Base-by-base conservation (phyloP, 2,797 vertebrate genomes). In the Hypotaenidia okinawae region DNA sequence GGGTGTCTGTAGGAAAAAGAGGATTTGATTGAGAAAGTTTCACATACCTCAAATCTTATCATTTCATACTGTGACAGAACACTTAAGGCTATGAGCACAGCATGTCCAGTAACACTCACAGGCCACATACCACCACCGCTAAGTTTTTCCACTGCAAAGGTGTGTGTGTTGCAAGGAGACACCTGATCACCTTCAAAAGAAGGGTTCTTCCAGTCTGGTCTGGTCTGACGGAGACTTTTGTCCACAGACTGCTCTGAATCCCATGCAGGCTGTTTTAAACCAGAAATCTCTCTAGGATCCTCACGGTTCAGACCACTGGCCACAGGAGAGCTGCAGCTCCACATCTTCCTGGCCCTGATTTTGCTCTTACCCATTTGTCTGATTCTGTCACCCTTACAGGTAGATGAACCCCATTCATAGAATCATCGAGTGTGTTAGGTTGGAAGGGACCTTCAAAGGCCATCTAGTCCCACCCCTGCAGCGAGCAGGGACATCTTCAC, bases 1-100 rank as follows among this genome's bases (percentile, higher is more conserved):
- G 16, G 0, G 3, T 4, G 9, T 25, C 5, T 17, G 5, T 14
- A 35, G 33, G 21, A 7, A 16, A 37, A 15, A 54, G 33, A 18
- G 1, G 5, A 4, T 45, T 93, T 58, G 39, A 41, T 13, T 55
- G 45, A 55, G 80, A 14, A 63, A 35, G 39, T 75, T 54, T 37
- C 2, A 11, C 33, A 3, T 27, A 5, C 57, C 55, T 19, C 30
- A 43, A 17, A 6, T 62, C 59, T 68, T 61, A 3, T 12, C 27
- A 1, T 35, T 39, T 57, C 43, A 14, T 35, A 1, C 10, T 47
- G 18, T 1, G 4, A 33, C n/a, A 57, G 47, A n/a, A 37, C 63
- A 25, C 28, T 58, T 24, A 12, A 51, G 37, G 28, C 33, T 23
- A 4, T 17, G 37, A 76, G 59, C 52, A 30, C 52, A 30, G 13